phyloP scores from a whole-genome alignment of 1,140 invertebrate genomes.

The Pemphigus obesinymphae region DNA sequence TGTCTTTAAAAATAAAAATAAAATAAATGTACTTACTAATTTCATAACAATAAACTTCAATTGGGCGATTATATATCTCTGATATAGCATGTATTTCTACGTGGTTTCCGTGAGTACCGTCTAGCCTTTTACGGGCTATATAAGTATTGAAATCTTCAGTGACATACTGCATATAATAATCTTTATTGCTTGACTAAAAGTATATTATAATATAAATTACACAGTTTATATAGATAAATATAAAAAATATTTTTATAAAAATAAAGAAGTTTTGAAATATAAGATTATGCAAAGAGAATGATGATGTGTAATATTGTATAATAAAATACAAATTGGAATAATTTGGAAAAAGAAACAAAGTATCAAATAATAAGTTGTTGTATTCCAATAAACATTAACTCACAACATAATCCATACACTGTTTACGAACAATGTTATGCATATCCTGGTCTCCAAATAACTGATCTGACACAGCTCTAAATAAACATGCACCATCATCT shows the following conservation, averaged over 20 bases:
- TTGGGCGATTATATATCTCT: slow-evolving; percentile 87
- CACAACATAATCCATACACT: slow-evolving; percentile 93
- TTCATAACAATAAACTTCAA: slow-evolving; percentile 88
- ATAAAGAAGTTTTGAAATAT: too few species aligned
- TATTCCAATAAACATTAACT: slow-evolving; percentile 48
- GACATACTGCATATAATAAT: slow-evolving; percentile 89
- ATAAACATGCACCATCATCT: slow-evolving; percentile 90
- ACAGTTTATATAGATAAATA: neutral
- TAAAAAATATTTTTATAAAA: too few species aligned
- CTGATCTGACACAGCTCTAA: slow-evolving; percentile 87
- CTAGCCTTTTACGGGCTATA: slow-evolving; percentile 70
- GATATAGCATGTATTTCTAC: slow-evolving; percentile 91
- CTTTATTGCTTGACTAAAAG: slow-evolving; percentile 69
- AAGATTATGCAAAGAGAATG: too few species aligned
- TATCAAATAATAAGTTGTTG: too few species aligned
- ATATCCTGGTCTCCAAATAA: slow-evolving; percentile 91
- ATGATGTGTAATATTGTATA: too few species aligned
- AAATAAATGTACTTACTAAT: slow-evolving; percentile 56
- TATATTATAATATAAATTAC: slow-evolving; percentile 45
- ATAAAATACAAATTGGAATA: neutral
- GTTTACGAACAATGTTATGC: slow-evolving; percentile 75
- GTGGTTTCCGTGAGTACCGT: slow-evolving; percentile 86
- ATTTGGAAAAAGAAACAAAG: neutral
- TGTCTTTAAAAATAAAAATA: neutral
- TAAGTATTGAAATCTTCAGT: slow-evolving; percentile 89